Base-by-base conservation (phyloP, 2,797 vertebrate genomes). In the Selene dorsalis region DNA sequence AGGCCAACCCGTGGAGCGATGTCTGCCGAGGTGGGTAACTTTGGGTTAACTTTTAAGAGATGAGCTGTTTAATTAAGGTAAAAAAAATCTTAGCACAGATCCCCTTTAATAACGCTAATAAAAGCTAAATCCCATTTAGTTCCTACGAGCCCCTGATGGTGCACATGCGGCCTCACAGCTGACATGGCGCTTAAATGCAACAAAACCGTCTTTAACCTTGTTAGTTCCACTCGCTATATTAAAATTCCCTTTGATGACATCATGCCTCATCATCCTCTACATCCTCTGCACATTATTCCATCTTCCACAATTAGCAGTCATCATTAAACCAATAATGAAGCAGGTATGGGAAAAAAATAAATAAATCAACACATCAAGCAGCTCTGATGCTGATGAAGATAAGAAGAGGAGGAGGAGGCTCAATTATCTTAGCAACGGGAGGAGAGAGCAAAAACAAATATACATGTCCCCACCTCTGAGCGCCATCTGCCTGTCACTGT, bases 321-420 rank as follows among this genome's bases (percentile, higher is more conserved):
- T 73, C 14, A 61, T 66, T 70, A 61, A 77, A 59, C 57, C 20
- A 20, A 72, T 38, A 75, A 70, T 43, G 24, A 7, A 65, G 17
- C 22, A 9, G 47, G 53, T 69, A 53, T 45, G 24, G 14, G n/a
- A 38, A 65, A 55, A 61, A 20, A 45, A 57, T 0, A 64, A 73
- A 59, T 69, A 65, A 47, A 45, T 39, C 52, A 63, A 83, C 79
- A n/a, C n/a, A n/a, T n/a, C 41, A 71, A 77, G 75, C n/a, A 63
- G 53, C 6, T 75, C 12, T 18, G 69, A 75, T 66, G 66, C 14
- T 18, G 69, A 75, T 64, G 66, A 75, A 59, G 53, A 72, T 28
- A 69, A 73, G 20, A 53, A 57, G 47, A 69, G 20, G 48, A 57
- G 47, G 2, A n/a, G n/a, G n/a, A n/a, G n/a, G n/a, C n/a, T n/a